Base-by-base conservation (phyloP, 2,888 invertebrate species). In the Plebejus melissa region DNA sequence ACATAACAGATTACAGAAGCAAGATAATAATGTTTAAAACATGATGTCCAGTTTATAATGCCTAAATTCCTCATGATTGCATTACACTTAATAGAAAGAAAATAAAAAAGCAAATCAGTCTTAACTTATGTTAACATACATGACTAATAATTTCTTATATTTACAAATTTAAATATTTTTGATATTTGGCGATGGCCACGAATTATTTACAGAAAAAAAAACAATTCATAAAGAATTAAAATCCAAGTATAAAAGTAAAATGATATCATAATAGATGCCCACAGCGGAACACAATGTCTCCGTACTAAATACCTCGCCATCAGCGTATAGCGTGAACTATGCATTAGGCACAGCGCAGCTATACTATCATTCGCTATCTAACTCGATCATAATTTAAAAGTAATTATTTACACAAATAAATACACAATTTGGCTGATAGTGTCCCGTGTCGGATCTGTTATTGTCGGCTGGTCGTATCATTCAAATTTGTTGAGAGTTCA, bases 361-460 rank as follows among this genome's bases (percentile, higher is more conserved):
- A 81, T 80, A 81, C 54, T 80, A 79, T 86, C 85, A 90, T 91
- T 90, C 83, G 87, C 92, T 92, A 91, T 89, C 91, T 92, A 92
- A 82, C 81, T 82, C 79, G 84, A 85, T 84, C 85, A 87, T 85
- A 89, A 87, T 90, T 86, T 91, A 92, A 90, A 91, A 76, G 78
- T 84, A 83, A 84, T 82, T 91, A 93, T 92, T 87, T 90, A 91
- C 89, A 90, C 87, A 84, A 85, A 87, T 87, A 87, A 90, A 92
- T 91, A 91, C 88, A 90, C 87, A 88, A 89, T 91, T 91, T 91
- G 90, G 90, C 88, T 87, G 90, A 82, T 75, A 58, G 75, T 58
- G 75, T 57, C 69, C 60, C 60, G 54, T 70, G 75, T 70, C 32
- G 75, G 36, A 75, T 69, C 54, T 70, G 70, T 75, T 81, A 83